Conservation (phyloP, 2,888 invertebrate genomes). For the Panzeria rudis region DNA sequence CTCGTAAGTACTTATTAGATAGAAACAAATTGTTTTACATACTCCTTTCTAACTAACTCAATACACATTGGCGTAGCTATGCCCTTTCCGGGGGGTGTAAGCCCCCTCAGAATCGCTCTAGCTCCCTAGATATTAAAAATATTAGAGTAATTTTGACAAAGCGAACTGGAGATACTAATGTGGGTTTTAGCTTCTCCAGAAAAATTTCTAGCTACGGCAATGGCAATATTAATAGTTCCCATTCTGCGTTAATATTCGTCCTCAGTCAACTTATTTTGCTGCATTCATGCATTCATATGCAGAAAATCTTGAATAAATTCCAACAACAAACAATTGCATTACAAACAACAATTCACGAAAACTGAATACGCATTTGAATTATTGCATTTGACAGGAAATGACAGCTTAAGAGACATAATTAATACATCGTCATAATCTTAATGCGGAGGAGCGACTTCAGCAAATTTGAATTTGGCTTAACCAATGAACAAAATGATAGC, state of each 20-base stretch:
- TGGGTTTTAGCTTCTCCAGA: no score
- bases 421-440: not conserved
- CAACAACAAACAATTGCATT: constrained; percentile 22
- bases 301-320: constrained; percentile 37
- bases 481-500: no score
- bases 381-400: constrained; percentile 73
- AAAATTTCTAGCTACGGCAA: no score
- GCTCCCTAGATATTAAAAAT: no score
- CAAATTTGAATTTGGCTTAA: no score
- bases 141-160: no score
- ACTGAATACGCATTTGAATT: constrained; percentile 66
- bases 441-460: constrained; percentile 5
- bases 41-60: constrained; percentile 6
- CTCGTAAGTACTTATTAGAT: not conserved
- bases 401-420: constrained; percentile 64
- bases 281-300: constrained; percentile 30
- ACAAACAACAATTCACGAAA: constrained; percentile 26
- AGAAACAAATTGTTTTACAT: not conserved
- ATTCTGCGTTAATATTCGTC: not conserved
- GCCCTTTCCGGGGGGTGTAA: no score
- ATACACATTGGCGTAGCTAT: no score
- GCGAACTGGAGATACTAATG: no score
- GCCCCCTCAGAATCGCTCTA: no score
- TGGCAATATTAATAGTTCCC: constrained; percentile 12
- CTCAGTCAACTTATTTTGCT: constrained; percentile 1